These are phyloP conservation scores for Sebastes itinus DNA, from an alignment of 2,797 vertebrate species.

Conservation along the genomic window DNA sequence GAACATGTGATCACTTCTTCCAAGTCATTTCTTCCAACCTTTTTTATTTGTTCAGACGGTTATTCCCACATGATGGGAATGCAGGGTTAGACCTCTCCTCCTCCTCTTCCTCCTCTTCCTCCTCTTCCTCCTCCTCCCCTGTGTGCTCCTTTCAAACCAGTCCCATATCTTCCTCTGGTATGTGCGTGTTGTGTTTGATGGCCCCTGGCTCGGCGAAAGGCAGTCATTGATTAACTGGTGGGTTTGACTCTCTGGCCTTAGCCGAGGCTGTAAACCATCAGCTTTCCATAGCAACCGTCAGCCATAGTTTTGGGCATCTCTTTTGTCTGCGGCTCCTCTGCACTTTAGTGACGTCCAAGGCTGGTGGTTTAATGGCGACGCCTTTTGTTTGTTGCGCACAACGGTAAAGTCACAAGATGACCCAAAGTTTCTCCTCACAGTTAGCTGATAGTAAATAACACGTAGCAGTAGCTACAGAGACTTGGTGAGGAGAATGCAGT, in stretches of 20 bases:
- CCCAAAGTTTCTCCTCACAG: neutral
- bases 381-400: slow-evolving; percentile 36
- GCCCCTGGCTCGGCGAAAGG: slow-evolving; percentile 27
- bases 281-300: slow-evolving; percentile 69
- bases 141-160: slow-evolving; percentile 6
- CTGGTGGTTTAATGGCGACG: neutral
- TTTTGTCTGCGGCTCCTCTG: slow-evolving; percentile 56
- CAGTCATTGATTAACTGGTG: slow-evolving; percentile 72
- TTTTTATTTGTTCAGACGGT: slow-evolving; percentile 11
- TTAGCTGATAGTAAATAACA: neutral
- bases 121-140: neutral
- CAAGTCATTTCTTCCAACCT: slow-evolving; percentile 21
- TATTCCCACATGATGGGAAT: slow-evolving; percentile 30
- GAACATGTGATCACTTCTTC: slow-evolving; percentile 34
- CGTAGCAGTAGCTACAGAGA: neutral
- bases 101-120: neutral
- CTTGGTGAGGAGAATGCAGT: neutral
- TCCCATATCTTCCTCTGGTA: slow-evolving; percentile 54
- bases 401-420: neutral
- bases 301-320: slow-evolving; percentile 53
- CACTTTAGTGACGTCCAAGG: slow-evolving; percentile 20
- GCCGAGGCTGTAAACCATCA: slow-evolving; percentile 65
- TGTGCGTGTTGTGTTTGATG: slow-evolving; percentile 49
- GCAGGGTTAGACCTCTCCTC: neutral
- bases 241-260: slow-evolving; percentile 64